phyloP scores from a whole-genome alignment of 2,113 vertebrate species.

The Arothron firmamentum region DNA sequence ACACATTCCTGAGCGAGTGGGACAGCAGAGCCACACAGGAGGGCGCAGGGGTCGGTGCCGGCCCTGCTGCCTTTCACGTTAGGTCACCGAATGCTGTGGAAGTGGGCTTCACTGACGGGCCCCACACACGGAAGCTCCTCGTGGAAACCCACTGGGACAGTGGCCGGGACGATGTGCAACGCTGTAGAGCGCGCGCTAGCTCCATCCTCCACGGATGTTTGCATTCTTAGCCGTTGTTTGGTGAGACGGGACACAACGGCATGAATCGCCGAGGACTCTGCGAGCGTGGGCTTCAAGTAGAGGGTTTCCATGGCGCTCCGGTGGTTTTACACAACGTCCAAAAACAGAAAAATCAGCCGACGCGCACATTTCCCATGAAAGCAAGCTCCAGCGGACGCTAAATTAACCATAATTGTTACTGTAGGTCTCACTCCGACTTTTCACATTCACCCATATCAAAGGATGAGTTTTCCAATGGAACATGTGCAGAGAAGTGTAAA shows the following conservation, averaged over 20 bases:
- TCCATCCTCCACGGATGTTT: background rate
- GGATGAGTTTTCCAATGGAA: conserved; percentile 8
- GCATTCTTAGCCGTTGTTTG: conserved; percentile 2
- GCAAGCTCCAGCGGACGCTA: conserved; percentile 3
- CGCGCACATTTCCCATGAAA: conserved; percentile 9
- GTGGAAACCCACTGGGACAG: conserved; percentile 25
- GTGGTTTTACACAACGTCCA: conserved; percentile 35
- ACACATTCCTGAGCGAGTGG: conserved; percentile 60
- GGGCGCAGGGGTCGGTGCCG: conserved; percentile 42
- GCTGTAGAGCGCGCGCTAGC: too few species aligned
- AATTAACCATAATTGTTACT: background rate
- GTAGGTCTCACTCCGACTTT: background rate
- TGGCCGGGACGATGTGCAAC: too few species aligned
- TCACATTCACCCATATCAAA: background rate
- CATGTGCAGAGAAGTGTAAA: conserved; percentile 1
- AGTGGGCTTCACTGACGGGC: conserved; percentile 50
- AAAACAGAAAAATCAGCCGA: conserved; percentile 11
- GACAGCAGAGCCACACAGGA: conserved; percentile 27
- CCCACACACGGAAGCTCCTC: conserved; percentile 35
- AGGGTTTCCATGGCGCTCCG: conserved; percentile 33
- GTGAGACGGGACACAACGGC: conserved; percentile 29
- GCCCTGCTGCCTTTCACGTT: conserved; percentile 67
- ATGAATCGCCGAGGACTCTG: conserved; percentile 36
- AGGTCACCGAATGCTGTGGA: conserved; percentile 64
- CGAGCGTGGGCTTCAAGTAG: conserved; percentile 24